Percentiles rank a stretch among this genome's conserved stretches.
phyloP scores from a whole-genome alignment of 2,888 invertebrate species.

The Cryptops parisi region DNA sequence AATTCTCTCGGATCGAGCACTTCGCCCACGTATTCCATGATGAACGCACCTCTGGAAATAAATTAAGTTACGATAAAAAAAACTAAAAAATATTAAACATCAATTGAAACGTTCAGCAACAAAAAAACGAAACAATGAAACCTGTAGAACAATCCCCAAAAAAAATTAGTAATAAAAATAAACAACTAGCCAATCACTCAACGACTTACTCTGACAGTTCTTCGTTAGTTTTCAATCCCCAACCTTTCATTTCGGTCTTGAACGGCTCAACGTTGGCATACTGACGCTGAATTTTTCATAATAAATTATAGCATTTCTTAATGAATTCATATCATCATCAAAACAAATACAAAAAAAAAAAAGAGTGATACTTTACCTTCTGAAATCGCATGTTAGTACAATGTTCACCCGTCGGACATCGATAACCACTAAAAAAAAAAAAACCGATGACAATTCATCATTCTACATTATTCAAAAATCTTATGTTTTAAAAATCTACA shows the following conservation, averaged over 20 bases:
- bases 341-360: constrained; percentile 16
- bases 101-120: too few species aligned
- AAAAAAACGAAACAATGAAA: too few species aligned
- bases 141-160: too few species aligned
- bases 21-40: constrained; percentile 98
- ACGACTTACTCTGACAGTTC: constrained; percentile 55
- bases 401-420: constrained; percentile 74
- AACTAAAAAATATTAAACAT: too few species aligned
- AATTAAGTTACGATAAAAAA: background rate
- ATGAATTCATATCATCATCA: constrained; percentile 5
- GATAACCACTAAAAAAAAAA: constrained; percentile 69
- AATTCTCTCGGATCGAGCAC: constrained; percentile 87
- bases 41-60: constrained; percentile 66
- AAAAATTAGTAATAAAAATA: too few species aligned
- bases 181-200: too few species aligned
- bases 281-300: constrained; percentile 45
- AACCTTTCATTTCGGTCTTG: constrained; percentile 81
- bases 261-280: constrained; percentile 65
- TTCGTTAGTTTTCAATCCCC: constrained; percentile 66
- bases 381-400: constrained; percentile 95
- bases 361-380: constrained; percentile 34
- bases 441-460: background rate
- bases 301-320: background rate
- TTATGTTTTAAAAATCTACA: background rate
- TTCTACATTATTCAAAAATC: background rate